Conservation (phyloP, 2,113 vertebrate genomes). For the Bos taurus region DNA sequence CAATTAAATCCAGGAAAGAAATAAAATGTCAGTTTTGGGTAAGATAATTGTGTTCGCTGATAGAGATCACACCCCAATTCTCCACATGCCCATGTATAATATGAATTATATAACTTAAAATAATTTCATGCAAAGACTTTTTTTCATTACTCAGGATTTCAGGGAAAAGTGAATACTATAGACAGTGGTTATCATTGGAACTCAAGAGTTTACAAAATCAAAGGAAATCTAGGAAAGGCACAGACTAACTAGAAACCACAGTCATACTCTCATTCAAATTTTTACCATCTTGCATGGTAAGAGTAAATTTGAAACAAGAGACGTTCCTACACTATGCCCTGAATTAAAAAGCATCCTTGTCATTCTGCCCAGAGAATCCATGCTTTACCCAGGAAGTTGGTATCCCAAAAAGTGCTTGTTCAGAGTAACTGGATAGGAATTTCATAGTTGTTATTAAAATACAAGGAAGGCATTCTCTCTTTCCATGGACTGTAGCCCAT, state of each 20-base stretch:
- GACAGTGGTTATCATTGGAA: neutral
- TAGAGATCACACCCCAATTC: neutral
- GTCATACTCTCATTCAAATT: neutral
- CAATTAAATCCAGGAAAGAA: neutral
- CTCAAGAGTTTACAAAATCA: neutral
- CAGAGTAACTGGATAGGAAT: neutral
- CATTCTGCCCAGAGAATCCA: neutral
- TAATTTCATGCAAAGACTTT: neutral
- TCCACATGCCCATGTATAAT: neutral
- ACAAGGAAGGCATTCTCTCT: neutral
- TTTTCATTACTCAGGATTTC: neutral
- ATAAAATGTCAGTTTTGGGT: neutral
- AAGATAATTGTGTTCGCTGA: neutral
- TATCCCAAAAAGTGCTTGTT: neutral
- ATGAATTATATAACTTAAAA: neutral
- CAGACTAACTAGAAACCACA: neutral
- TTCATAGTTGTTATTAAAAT: neutral
- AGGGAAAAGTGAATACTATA: neutral
- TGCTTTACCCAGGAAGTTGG: neutral
- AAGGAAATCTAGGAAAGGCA: neutral
- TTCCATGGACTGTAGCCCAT: neutral
- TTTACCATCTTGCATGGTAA: neutral
- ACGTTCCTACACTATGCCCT: neutral
- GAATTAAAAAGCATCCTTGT: neutral
- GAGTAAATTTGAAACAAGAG: neutral